These are phyloP conservation scores for Drosophila guanche DNA, from an alignment of 1,140 invertebrate genomes.

Conservation along the genomic window DNA sequence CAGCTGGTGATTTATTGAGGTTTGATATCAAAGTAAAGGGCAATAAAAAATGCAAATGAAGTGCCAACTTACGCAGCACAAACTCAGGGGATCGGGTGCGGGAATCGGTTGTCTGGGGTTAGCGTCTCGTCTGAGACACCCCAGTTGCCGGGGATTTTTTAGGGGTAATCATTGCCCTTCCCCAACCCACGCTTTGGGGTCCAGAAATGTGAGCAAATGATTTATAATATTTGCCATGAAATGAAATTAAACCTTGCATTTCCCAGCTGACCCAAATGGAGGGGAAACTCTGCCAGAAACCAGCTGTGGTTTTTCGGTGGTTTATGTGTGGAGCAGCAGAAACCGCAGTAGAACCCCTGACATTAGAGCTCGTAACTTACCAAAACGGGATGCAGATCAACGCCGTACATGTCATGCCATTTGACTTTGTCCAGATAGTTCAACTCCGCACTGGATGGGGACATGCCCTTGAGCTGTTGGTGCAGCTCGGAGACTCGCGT, in stretches of 20 bases:
- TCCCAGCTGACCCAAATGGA: conserved; percentile 54
- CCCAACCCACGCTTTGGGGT: conserved; percentile 2
- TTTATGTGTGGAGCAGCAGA: conserved; percentile 4
- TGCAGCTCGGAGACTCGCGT: conserved; percentile 94
- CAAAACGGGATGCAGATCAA: conserved; percentile 91
- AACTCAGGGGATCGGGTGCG: conserved; percentile 28
- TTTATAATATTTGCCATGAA: conserved; percentile 80
- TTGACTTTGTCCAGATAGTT: conserved; percentile 98
- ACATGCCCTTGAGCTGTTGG: conserved; percentile 87
- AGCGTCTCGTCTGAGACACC: conserved; percentile 40
- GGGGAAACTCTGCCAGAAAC: conserved; percentile 4
- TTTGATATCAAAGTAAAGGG: conserved; percentile 82
- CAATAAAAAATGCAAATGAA: conserved; percentile 83
- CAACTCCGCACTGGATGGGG: conserved; percentile 89
- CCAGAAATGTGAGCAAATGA: conserved; percentile 70
- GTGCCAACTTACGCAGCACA: conserved; percentile 79
- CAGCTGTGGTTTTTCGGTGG: conserved; percentile 35
- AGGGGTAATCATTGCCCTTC: conserved; percentile 57
- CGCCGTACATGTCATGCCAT: conserved; percentile 98
- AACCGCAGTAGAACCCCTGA: conserved; percentile 6
- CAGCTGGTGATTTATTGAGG: conserved; percentile 82
- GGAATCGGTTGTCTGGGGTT: too few species aligned
- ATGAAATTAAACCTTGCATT: conserved; percentile 79
- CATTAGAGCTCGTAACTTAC: conserved; percentile 76
- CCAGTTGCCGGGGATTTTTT: conserved; percentile 18